Evolutionary conservation across 2,113 vertebrate genomes (phyloP), one percentile per base, ranked within the genome.

Genomic region (Lagopus leucura): DNA sequence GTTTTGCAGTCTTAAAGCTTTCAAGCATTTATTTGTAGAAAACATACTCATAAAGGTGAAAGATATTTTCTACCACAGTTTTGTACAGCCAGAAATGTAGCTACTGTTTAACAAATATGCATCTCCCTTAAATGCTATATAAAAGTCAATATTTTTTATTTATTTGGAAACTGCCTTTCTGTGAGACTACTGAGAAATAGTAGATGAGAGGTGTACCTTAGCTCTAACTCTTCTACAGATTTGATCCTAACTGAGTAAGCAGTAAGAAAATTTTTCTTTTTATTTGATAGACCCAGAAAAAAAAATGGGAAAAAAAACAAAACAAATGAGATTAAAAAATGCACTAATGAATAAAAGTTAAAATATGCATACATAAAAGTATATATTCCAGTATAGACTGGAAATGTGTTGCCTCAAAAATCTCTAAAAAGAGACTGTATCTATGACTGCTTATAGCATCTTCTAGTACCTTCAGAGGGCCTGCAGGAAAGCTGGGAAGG

Each of bases 1-100:
- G 19, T 74, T 2, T 7, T 52, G 24, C 7, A 66, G 4, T 1
- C 0, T 58, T 81, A 28, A 0, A 4, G 1, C 2, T 78, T 63
- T 60, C 8, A 87, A 61, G 22, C 2, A 1, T 28, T 13, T 71
- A 72, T 66, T 69, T 28, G 8, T 25, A 18, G 5, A 58, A 77
- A 82, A 79, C 4, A 0, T 47, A 30, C 22, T 65, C 3, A 65
- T 58, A 85, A 82, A 92, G 70, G 52, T 43, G 5, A 2, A 5
- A 45, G 63, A 2, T 9, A 50, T 71, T 82, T 91, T 63, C 7
- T 8, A 75, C 8, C 3, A 65, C 5, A 40, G 48, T 61, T 92
- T 82, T 48, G 43, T 83, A 38, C 18, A 74, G 2, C 8, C 13
- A 42, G 22, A 84, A 47, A 63, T 80, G 10, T 21, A 89, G 9